Base-by-base conservation (phyloP, 2,888 invertebrate species). In the Tyria jacobaeae region DNA sequence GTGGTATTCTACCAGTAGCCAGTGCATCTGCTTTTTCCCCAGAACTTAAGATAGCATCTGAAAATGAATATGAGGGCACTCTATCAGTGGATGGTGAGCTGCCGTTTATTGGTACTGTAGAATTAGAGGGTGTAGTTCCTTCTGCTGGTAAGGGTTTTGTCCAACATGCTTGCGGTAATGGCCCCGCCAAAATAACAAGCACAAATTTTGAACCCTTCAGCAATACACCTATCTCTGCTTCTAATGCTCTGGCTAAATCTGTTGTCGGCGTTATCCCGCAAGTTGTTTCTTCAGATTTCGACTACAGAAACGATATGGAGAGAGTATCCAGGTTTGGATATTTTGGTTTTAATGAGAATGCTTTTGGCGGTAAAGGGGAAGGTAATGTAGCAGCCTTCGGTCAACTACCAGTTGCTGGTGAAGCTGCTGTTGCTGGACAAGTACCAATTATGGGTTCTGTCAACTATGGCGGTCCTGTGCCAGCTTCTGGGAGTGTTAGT, bases 121-220 rank as follows among this genome's bases (percentile, higher is more conserved):
- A 17, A 1, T 17, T 41, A 31, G 80, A 83, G 48, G 86, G 86
- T 1, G 70, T 64, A 24, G 60, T 87, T 21, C 85, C 84, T 2
- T 81, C 84, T 31, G 76, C 70, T 35, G 87, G 88, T 5, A 61
- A 74, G 48, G 84, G 83, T 24, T 66, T 73, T 1, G 79, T 86
- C 10, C 63, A 77, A 0, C 84, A 87, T 59, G 80, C 83, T 6
- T 84, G 86, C 49, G 86, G 87, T n/a, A 64, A 71, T 44, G 76
- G 78, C 6, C 64, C 66, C 4, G 41, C 76, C 14, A 79, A 74
- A 37, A 78, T 79, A 39, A 58, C 57, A 60, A 70, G 66, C 56
- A 76, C 69, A 10, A n/a, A n/a, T 9, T 41, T 41, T 41, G 9
- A 17, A 17, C 41, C n/a, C n/a, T 39, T n/a, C 1, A n/a, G 6